phyloP scores from a whole-genome alignment of 2,888 invertebrate genomes.

The Heliconius erato region DNA sequence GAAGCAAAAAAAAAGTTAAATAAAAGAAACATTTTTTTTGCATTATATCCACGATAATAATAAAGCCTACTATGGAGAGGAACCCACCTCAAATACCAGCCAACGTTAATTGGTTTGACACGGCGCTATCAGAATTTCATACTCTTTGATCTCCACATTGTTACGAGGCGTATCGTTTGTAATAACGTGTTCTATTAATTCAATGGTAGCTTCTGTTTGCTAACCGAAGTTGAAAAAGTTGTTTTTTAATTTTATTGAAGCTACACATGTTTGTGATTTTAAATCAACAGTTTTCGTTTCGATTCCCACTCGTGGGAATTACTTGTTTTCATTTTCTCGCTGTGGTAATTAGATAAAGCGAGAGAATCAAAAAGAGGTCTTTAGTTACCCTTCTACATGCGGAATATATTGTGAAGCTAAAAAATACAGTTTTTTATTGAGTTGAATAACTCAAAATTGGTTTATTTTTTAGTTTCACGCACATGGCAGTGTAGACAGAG shows the following conservation, averaged over 20 bases:
- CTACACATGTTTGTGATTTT: not conserved
- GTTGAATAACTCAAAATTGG: not conserved
- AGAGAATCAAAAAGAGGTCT: too few species aligned
- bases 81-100: not conserved
- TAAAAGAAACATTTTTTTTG: too few species aligned
- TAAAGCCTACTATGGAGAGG: not conserved
- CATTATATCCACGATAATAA: not conserved
- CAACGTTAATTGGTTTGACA: constrained; percentile 32
- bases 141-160: constrained; percentile 37
- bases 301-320: not conserved
- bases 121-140: constrained; percentile 38
- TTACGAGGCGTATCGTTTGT: constrained; percentile 11
- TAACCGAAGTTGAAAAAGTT: not conserved
- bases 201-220: not conserved
- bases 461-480: not conserved
- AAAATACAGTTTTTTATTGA: not conserved
- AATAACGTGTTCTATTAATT: constrained; percentile 13
- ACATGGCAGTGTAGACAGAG: too few species aligned
- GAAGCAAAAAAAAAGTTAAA: not conserved
- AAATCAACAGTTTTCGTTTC: not conserved
- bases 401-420: not conserved
- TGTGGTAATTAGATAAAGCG: not conserved
- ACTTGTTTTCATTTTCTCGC: not conserved
- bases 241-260: not conserved
- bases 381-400: not conserved